Conservation (phyloP, 1,140 invertebrate genomes). For the Papilio helenus region DNA sequence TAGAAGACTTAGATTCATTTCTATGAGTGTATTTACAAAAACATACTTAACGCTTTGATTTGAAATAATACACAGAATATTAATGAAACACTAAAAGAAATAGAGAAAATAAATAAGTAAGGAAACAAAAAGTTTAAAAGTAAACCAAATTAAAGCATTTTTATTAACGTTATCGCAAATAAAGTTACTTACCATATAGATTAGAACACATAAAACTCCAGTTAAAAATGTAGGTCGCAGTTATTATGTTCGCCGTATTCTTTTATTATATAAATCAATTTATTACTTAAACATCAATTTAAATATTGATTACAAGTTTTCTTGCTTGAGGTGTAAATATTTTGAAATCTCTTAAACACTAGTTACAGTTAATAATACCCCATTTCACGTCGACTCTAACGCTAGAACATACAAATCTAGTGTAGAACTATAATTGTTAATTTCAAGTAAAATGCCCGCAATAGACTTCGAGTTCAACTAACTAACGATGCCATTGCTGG, state of each 20-base stretch:
- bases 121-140: too few species aligned
- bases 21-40: not conserved
- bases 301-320: not conserved
- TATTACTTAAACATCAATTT: not conserved
- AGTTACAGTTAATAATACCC: constrained; percentile 35
- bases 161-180: too few species aligned
- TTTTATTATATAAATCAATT: too few species aligned
- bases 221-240: too few species aligned
- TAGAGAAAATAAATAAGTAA: too few species aligned
- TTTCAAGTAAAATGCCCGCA: constrained; percentile 78
- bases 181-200: too few species aligned
- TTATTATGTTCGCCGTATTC: too few species aligned
- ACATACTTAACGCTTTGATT: not conserved
- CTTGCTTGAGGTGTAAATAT: constrained; percentile 16
- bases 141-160: too few species aligned
- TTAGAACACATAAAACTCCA: too few species aligned
- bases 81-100: too few species aligned
- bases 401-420: constrained; percentile 74
- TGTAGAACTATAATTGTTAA: constrained; percentile 80
- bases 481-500: constrained; percentile 79
- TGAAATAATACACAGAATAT: too few species aligned
- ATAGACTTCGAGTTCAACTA: constrained; percentile 75
- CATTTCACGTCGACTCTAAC: constrained; percentile 48
- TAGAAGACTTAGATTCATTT: not conserved
- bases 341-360: constrained; percentile 34